These are phyloP conservation scores for Lateolabrax maculatus DNA, from an alignment of 2,797 vertebrate species.

Conservation along the genomic window DNA sequence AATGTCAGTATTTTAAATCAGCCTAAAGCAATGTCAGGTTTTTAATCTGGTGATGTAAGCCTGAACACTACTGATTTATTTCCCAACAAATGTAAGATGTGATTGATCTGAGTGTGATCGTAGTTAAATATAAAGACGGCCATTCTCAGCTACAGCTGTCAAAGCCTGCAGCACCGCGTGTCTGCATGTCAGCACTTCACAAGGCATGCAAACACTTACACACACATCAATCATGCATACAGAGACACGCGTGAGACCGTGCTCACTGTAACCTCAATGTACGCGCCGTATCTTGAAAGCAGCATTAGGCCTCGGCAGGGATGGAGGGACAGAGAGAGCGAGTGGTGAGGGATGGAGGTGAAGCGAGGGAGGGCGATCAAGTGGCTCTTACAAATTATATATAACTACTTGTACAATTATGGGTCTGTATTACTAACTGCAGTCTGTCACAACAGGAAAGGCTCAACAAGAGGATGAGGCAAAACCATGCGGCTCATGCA, in stretches of 20 bases:
- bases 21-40: not conserved
- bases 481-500: slow-evolving; percentile 10
- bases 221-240: slow-evolving; percentile 54
- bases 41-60: not conserved
- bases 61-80: slow-evolving; percentile 3
- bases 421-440: slow-evolving; percentile 73
- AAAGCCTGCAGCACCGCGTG: slow-evolving; percentile 1
- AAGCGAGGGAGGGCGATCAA: slow-evolving; percentile 44
- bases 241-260: slow-evolving; percentile 15
- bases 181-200: slow-evolving; percentile 38
- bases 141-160: slow-evolving; percentile 42
- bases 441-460: slow-evolving; percentile 80
- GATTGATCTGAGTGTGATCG: slow-evolving; percentile 2
- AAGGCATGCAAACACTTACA: slow-evolving; percentile 36
- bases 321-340: slow-evolving; percentile 4
- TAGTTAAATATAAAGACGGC: slow-evolving; percentile 23
- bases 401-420: slow-evolving; percentile 78
- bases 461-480: slow-evolving; percentile 31
- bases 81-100: not conserved
- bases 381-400: slow-evolving; percentile 64
- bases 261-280: slow-evolving; percentile 42
- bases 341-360: slow-evolving; percentile 17
- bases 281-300: slow-evolving; percentile 34
- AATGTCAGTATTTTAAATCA: not conserved
- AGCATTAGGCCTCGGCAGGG: slow-evolving; percentile 23